Evolutionary conservation across 2,113 vertebrate species (phyloP), one percentile per base, ranked within the genome.

Genomic region (Proteles cristata): DNA sequence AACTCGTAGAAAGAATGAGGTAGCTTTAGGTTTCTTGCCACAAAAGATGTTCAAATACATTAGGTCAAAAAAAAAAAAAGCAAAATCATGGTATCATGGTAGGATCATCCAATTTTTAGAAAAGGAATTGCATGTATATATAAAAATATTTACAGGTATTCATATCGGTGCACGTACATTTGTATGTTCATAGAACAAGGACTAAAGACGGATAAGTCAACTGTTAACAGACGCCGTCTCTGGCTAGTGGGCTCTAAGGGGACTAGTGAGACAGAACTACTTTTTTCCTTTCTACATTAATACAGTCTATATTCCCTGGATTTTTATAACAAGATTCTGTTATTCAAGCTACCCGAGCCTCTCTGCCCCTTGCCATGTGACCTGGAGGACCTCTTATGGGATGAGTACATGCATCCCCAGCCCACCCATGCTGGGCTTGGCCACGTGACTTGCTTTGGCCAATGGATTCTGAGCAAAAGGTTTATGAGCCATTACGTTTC

Each of bases 1-100:
- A 93, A 96, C 35, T 79, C 21, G 66, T 61, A 87, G 43, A 94
- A 94, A 96, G 25, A 86, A 88, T 53, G 25, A 88, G 7, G 48
- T 26, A 84, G 68, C 48, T 94, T 43, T 77, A 1, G 31, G 80
- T 91, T 86, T 87, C 69, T 48, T 93, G 25, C 26, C 50, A 76
- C 45, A 48, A 90, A 80, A 95, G 28, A 69, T 76, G 50, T n/a
- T 87, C n/a, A 90, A 88, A 68, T 61, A 90, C 26, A 88, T 65
- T 55, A 74, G 23, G 5, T 88, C 66, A 50, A 43, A 66, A 43
- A 88, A 66, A 31, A 5, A 23, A 61, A 9, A 7, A 31, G 31
- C 15, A 88, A 95, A 96, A 95, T 63, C 48, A 66, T 39, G 39
- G 1, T 61, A 80, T 61, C 65, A 63, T 11, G 31, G 26, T n/a